Conservation (phyloP, 2,888 invertebrate genomes). For the Acrocyrtus sp. region DNA sequence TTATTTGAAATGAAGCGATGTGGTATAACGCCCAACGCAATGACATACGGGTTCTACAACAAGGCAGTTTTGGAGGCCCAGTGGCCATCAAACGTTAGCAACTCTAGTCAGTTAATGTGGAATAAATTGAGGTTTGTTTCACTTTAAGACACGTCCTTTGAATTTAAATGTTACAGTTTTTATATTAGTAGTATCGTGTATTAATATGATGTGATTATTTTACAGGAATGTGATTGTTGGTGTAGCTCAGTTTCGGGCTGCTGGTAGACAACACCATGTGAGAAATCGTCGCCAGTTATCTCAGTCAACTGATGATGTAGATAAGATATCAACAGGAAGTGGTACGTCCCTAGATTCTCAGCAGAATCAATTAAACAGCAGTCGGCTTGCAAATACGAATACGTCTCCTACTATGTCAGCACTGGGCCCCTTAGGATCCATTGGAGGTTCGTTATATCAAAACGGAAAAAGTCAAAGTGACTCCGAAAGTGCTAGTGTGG, state of each 20-base stretch:
- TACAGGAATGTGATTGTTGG: conserved; percentile 86
- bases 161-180: background rate
- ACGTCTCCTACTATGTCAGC: conserved; percentile 36
- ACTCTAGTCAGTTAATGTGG: conserved; percentile 89
- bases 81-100: conserved; percentile 84
- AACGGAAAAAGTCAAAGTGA: conserved; percentile 56
- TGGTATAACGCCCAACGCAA: conserved; percentile 95
- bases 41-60: conserved; percentile 93
- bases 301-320: conserved; percentile 63
- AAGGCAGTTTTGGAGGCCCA: conserved; percentile 90
- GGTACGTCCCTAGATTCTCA: conserved; percentile 58
- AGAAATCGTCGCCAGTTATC: conserved; percentile 64
- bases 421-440: conserved; percentile 41
- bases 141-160: background rate
- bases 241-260: conserved; percentile 87
- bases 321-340: conserved; percentile 62
- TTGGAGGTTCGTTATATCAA: conserved; percentile 3
- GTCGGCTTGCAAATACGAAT: conserved; percentile 15
- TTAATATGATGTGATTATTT: conserved; percentile 10
- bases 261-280: conserved; percentile 70
- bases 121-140: conserved; percentile 82
- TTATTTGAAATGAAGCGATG: conserved; percentile 91
- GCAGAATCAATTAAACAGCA: conserved; percentile 27
- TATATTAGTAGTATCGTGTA: background rate
- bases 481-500: conserved; percentile 49